These are phyloP conservation scores for Hedychridium roseum DNA, from an alignment of 2,888 invertebrate species.

Conservation along the genomic window DNA sequence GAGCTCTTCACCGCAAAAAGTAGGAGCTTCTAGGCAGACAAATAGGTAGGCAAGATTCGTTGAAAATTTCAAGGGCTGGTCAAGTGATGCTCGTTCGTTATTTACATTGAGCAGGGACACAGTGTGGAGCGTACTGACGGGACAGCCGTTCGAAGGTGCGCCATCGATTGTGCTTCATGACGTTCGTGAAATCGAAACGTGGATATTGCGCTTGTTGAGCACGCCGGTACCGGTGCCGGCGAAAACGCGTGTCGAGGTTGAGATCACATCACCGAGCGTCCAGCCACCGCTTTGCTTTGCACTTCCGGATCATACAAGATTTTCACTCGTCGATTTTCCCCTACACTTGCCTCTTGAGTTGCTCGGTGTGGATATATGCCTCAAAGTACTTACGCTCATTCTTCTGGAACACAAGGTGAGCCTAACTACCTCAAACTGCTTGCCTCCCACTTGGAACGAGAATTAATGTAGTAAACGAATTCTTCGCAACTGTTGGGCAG, in stretches of 20 bases:
- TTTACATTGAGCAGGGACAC: conserved; percentile 83
- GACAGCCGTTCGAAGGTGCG: conserved; percentile 80
- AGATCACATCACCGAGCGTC: conserved; percentile 85
- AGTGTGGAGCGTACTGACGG: conserved; percentile 95
- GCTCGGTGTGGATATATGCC: conserved; percentile 96
- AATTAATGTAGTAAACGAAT: not conserved
- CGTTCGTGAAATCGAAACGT: conserved; percentile 97
- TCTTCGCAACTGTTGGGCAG: too few species aligned
- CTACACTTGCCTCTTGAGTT: conserved; percentile 96
- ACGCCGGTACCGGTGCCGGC: conserved; percentile 98
- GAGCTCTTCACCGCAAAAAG: conserved; percentile 85
- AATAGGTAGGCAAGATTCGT: conserved; percentile 71
- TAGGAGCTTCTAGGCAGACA: conserved; percentile 87
- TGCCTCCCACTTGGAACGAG: not conserved
- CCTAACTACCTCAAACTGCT: not conserved
- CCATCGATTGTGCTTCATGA: conserved; percentile 93
- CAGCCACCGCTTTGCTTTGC: conserved; percentile 91
- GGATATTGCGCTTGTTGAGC: conserved; percentile 94
- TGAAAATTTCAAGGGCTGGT: not conserved
- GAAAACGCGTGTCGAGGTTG: conserved; percentile 79
- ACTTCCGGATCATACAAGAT: conserved; percentile 96
- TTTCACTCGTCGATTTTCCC: conserved; percentile 97
- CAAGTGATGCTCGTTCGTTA: conserved; percentile 4
- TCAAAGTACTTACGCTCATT: conserved; percentile 94
- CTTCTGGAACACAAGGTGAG: conserved; percentile 93